Conservation (phyloP, 37 sponge, comb jelly and placozoan genomes). For the Spongia lamella region DNA sequence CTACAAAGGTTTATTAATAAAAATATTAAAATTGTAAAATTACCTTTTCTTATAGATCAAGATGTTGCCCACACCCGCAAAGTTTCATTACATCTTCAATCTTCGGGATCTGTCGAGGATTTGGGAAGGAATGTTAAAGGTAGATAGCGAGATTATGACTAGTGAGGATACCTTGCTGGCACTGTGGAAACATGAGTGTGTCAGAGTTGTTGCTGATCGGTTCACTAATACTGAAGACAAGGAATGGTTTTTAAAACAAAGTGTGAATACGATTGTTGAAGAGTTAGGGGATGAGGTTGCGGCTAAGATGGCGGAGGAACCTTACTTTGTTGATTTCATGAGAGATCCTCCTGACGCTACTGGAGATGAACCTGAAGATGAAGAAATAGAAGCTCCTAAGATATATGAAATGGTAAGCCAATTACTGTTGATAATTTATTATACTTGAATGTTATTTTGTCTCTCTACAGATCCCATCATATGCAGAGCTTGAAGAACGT, state of each 20-base stretch:
- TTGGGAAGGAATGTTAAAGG: conserved; percentile 96
- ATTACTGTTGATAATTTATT: too few species aligned
- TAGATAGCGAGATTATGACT: conserved; percentile 52
- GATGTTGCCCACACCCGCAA: conserved; percentile 99
- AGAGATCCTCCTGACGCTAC: conserved; percentile 95
- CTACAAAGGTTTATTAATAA: conserved; percentile 60
- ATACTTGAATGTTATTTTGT: not conserved
- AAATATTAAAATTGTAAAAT: too few species aligned
- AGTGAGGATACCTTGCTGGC: conserved; percentile 49
- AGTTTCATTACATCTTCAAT: conserved; percentile 99
- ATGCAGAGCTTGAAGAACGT: conserved; percentile 72
- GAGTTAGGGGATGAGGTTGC: conserved; percentile 58
- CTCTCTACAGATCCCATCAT: conserved; percentile 60
- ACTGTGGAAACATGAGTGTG: conserved; percentile 96
- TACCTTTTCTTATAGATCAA: conserved; percentile 31
- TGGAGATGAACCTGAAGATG: conserved; percentile 96
- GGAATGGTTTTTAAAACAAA: conserved; percentile 81
- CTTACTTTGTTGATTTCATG: conserved; percentile 97
- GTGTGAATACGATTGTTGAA: conserved; percentile 56
- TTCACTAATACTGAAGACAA: conserved; percentile 94
- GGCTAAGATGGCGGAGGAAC: conserved; percentile 71
- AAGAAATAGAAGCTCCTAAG: conserved; percentile 94
- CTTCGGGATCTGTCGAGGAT: conserved; percentile 97
- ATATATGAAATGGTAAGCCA: conserved; percentile 90
- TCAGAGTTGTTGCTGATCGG: conserved; percentile 93